These are phyloP conservation scores for Thunnus maccoyii DNA, from an alignment of 2,113 vertebrate species.

Conservation along the genomic window DNA sequence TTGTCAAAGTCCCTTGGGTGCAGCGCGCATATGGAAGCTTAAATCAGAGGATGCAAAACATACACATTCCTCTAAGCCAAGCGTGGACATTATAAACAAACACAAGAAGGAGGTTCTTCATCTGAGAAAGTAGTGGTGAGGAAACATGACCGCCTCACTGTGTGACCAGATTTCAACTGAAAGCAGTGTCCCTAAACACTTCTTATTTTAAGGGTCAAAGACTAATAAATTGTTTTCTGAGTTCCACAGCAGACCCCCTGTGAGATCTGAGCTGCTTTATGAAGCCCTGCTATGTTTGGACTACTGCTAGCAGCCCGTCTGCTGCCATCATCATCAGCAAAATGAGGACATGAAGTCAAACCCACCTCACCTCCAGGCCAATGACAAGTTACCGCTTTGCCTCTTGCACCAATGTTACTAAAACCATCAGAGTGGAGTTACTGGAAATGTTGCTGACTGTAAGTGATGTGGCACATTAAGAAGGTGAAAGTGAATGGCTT, in stretches of 20 bases:
- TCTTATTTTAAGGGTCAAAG: conserved; percentile 59
- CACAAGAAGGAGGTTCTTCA: conserved; percentile 26
- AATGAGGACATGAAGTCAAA: conserved; percentile 23
- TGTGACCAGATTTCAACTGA: conserved; percentile 58
- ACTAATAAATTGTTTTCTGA: conserved; percentile 45
- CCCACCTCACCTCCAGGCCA: not conserved
- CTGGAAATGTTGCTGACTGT: conserved; percentile 37
- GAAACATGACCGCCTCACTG: conserved; percentile 25
- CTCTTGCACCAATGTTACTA: not conserved
- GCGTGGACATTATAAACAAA: conserved; percentile 66
- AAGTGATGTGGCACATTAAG: conserved; percentile 16
- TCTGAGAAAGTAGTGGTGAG: conserved; percentile 27
- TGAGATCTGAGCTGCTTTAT: conserved; percentile 53
- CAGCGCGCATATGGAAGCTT: conserved; percentile 64
- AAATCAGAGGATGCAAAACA: conserved; percentile 55
- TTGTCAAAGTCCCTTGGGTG: conserved; percentile 49
- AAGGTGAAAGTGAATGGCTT: conserved; percentile 33
- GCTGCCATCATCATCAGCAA: conserved; percentile 16
- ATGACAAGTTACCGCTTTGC: conserved; percentile 16
- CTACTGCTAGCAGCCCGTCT: conserved; percentile 19
- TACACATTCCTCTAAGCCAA: conserved; percentile 58
- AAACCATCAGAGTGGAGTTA: conserved; percentile 18
- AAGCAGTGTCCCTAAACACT: conserved; percentile 37
- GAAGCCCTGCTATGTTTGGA: conserved; percentile 48
- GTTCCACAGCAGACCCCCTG: conserved; percentile 45